phyloP scores from a whole-genome alignment of 2,888 invertebrate species.

The Eupeodes luniger region DNA sequence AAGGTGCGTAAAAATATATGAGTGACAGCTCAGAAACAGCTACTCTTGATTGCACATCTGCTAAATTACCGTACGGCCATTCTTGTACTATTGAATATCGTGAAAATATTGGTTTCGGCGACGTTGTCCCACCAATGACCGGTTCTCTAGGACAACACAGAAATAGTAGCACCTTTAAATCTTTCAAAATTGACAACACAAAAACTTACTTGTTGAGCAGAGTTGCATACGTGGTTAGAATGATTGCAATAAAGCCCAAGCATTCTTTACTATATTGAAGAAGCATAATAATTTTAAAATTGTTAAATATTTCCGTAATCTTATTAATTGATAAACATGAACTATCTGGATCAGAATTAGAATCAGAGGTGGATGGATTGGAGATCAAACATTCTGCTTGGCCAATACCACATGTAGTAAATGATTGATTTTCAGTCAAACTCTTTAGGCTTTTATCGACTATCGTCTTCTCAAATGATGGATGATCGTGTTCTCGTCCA shows the following conservation, averaged over 20 bases:
- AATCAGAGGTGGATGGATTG: conserved; percentile 1
- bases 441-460: not conserved
- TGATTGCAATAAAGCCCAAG: conserved; percentile 62
- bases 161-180: not conserved
- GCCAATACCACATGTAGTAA: conserved; percentile 4
- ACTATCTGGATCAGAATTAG: conserved; percentile 5
- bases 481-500: conserved; percentile 39
- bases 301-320: conserved; percentile 28
- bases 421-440: conserved; percentile 26
- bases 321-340: conserved; percentile 10
- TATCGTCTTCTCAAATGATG: conserved; percentile 21
- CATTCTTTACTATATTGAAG: conserved; percentile 66
- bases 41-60: conserved; percentile 82
- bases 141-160: conserved; percentile 50
- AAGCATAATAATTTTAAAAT: conserved; percentile 60
- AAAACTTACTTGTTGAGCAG: conserved; percentile 59
- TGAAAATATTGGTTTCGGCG: conserved; percentile 61
- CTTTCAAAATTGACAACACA: not conserved
- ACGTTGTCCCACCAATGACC: conserved; percentile 45
- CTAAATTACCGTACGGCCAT: conserved; percentile 58
- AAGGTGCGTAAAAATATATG: conserved; percentile 97
- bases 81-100: conserved; percentile 61
- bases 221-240: conserved; percentile 72
- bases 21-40: conserved; percentile 90
- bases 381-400: conserved; percentile 32